These are phyloP conservation scores for Yponomeuta cagnagella DNA, from an alignment of 2,888 invertebrate species.

Conservation along the genomic window DNA sequence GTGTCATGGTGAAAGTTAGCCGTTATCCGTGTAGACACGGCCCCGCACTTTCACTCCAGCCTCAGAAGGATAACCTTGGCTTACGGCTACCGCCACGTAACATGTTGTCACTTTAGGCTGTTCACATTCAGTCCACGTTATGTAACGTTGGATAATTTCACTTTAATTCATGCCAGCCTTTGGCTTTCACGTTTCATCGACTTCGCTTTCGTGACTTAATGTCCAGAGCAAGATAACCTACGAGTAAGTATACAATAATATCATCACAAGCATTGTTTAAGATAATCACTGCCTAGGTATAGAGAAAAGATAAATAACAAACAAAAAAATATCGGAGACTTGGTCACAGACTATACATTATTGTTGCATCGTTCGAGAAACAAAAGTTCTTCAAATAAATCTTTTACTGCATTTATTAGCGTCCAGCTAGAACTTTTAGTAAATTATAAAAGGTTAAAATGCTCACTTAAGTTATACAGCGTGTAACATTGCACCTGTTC, in stretches of 20 bases:
- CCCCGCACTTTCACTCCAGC: slow-evolving; percentile 50
- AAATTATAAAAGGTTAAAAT: too few species aligned
- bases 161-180: neutral
- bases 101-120: slow-evolving; percentile 37
- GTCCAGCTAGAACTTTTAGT: too few species aligned
- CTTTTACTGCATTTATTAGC: too few species aligned
- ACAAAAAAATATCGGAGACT: too few species aligned
- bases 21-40: neutral
- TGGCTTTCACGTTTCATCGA: neutral
- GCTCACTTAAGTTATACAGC: too few species aligned
- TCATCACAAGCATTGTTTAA: too few species aligned
- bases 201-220: neutral
- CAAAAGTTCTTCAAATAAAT: too few species aligned
- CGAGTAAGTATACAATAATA: neutral
- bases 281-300: too few species aligned
- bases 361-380: too few species aligned
- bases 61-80: slow-evolving; percentile 44
- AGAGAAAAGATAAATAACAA: too few species aligned
- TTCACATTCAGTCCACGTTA: slow-evolving; percentile 23
- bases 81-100: slow-evolving; percentile 45
- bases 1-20: neutral
- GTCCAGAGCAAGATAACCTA: neutral
- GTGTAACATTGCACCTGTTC: too few species aligned
- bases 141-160: slow-evolving; percentile 17
- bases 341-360: too few species aligned